phyloP scores from a whole-genome alignment of 2,797 vertebrate species.

The Numenius phaeopus region DNA sequence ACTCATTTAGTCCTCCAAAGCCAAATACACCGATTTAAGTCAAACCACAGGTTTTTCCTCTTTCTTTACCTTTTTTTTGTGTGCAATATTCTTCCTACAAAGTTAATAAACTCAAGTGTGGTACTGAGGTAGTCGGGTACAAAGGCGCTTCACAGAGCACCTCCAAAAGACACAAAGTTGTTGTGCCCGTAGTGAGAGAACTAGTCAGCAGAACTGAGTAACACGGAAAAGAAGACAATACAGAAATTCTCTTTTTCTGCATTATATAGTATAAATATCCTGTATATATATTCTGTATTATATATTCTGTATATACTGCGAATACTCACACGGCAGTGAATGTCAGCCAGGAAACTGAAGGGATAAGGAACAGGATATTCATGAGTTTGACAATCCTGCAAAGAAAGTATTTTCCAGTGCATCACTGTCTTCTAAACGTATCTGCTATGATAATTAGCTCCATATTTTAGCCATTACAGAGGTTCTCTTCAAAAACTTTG shows the following conservation, averaged over 20 bases:
- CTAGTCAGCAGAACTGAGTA: neutral
- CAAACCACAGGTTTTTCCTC: neutral
- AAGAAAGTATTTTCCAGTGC: neutral
- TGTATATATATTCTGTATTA: too few species aligned
- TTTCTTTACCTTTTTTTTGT: neutral
- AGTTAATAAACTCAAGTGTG: neutral
- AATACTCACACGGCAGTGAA: too few species aligned
- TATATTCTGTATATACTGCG: neutral
- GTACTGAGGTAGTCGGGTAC: neutral
- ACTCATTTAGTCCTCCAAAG: neutral
- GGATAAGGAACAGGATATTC: neutral
- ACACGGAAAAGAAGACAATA: neutral
- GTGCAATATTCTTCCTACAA: neutral
- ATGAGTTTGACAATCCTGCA: rapidly evolving
- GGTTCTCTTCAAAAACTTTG: neutral
- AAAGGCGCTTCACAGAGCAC: neutral
- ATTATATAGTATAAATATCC: too few species aligned
- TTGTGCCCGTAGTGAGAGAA: neutral
- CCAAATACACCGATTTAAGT: neutral
- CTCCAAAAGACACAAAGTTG: rapidly evolving
- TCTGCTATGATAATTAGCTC: neutral
- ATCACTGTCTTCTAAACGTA: neutral
- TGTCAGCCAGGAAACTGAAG: neutral
- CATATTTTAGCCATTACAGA: neutral
- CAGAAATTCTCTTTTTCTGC: neutral